Conservation (phyloP, 2,797 vertebrate genomes). For the Gadopsis bispinosus region DNA sequence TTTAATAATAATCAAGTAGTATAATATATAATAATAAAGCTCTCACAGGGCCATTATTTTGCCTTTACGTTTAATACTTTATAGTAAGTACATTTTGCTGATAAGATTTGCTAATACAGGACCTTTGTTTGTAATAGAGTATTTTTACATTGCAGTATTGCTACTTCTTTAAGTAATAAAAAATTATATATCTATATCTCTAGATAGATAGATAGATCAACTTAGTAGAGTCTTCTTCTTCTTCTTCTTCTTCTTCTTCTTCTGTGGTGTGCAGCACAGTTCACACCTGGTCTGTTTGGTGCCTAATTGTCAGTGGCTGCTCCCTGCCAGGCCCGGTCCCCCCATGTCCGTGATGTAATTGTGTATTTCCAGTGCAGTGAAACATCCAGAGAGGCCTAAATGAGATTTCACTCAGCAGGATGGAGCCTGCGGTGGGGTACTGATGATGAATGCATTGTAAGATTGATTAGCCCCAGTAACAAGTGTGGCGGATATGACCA, state of each 20-base stretch:
- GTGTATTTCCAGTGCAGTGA: constrained; percentile 72
- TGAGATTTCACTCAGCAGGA: constrained; percentile 83
- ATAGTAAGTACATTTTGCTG: neutral
- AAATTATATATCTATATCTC: too few species aligned
- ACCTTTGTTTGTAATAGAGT: neutral
- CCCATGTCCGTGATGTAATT: constrained; percentile 80
- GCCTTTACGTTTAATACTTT: neutral
- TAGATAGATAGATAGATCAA: constrained; percentile 11
- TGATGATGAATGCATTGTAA: constrained; percentile 84
- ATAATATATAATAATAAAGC: neutral
- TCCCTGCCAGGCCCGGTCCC: constrained; percentile 69
- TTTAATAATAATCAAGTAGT: neutral
- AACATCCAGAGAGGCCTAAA: constrained; percentile 81
- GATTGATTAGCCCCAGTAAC: constrained; percentile 92
- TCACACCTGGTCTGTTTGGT: constrained; percentile 78
- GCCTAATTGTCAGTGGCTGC: constrained; percentile 78
- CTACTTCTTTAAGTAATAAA: neutral
- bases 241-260: constrained; percentile 36
- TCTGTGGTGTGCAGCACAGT: constrained; percentile 42
- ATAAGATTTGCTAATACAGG: neutral
- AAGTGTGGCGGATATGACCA: constrained; percentile 82
- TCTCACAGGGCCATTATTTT: neutral
- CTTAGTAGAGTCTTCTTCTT: neutral
- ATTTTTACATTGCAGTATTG: neutral
- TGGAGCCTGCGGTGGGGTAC: constrained; percentile 69